Percentiles rank a stretch among this genome's conserved stretches.
phyloP scores from a whole-genome alignment of 2,113 vertebrate genomes.

The Zosterops japonicus region DNA sequence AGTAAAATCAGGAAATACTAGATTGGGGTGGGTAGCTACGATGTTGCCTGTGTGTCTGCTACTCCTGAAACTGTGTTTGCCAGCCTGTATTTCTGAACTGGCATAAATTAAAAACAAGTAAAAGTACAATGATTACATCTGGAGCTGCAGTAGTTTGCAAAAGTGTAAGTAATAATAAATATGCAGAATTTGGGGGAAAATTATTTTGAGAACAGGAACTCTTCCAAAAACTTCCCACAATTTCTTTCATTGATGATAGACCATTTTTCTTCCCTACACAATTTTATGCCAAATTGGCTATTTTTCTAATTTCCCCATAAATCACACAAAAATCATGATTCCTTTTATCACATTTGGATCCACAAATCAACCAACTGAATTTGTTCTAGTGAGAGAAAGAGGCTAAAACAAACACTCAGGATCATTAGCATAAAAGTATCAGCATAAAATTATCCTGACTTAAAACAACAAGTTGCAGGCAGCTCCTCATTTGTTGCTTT shows the following conservation, averaged over 20 bases:
- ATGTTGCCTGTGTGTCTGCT: neutral
- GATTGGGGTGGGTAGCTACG: neutral
- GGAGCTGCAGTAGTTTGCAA: conserved; percentile 4
- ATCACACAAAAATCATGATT: neutral
- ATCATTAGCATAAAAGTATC: neutral
- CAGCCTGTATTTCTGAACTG: neutral
- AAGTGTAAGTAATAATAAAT: neutral
- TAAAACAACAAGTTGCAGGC: neutral
- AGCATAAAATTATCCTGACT: neutral
- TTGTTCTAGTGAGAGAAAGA: neutral
- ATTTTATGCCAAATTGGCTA: conserved; percentile 4
- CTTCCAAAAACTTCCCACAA: conserved; percentile 26
- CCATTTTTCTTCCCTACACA: neutral
- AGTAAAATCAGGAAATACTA: neutral
- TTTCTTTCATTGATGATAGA: conserved; percentile 26
- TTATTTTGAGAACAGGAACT: neutral
- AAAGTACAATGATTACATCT: neutral
- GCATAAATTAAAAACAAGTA: neutral
- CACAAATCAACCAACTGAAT: neutral
- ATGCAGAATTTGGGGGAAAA: neutral
- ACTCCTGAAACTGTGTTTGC: neutral
- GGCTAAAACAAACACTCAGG: neutral
- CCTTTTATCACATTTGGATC: neutral
- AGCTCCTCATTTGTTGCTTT: neutral
- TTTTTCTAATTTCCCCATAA: conserved; percentile 31